phyloP scores from a whole-genome alignment of 1,140 invertebrate genomes.

The Anagrus nilaparvatae region DNA sequence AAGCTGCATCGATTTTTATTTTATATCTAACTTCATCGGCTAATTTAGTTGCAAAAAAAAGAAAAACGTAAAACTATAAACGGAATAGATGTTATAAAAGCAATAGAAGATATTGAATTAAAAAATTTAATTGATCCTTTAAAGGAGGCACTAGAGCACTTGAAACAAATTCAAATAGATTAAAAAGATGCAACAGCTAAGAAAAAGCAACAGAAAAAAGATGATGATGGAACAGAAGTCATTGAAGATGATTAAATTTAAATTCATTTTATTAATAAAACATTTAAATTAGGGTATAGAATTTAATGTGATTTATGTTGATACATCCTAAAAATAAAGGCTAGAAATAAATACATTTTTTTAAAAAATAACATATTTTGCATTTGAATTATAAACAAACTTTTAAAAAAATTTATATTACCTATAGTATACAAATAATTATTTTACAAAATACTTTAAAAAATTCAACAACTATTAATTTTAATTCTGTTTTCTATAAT shows the following conservation, averaged over 20 bases:
- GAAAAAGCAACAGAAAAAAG: conserved; percentile 43
- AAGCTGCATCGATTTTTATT: conserved; percentile 55
- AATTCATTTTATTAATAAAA: too few relatives aligned
- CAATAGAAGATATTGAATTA: conserved; percentile 85
- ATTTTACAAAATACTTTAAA: too few relatives aligned
- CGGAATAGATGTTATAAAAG: conserved; percentile 76
- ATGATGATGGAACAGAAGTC: conserved; percentile 30
- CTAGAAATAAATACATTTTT: too few relatives aligned
- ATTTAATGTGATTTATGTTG: too few relatives aligned
- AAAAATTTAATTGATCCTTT: conserved; percentile 77
- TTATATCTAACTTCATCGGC: conserved; percentile 61
- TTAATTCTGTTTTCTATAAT: conserved; percentile 56
- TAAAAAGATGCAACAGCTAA: conserved; percentile 49
- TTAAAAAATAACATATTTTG: too few relatives aligned
- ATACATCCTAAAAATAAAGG: too few relatives aligned
- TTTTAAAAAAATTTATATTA: too few relatives aligned
- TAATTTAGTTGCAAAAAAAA: conserved; percentile 66
- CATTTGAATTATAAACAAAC: too few relatives aligned
- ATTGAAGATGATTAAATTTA: conserved; percentile 32
- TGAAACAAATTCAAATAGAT: conserved; percentile 47
- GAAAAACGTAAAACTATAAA: conserved; percentile 79
- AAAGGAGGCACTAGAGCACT: conserved; percentile 67
- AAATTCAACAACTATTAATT: conserved; percentile 41
- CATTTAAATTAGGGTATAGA: too few relatives aligned
- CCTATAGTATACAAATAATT: too few relatives aligned